Conservation (phyloP, 2,113 vertebrate species). For the Delphinapterus leucas region DNA sequence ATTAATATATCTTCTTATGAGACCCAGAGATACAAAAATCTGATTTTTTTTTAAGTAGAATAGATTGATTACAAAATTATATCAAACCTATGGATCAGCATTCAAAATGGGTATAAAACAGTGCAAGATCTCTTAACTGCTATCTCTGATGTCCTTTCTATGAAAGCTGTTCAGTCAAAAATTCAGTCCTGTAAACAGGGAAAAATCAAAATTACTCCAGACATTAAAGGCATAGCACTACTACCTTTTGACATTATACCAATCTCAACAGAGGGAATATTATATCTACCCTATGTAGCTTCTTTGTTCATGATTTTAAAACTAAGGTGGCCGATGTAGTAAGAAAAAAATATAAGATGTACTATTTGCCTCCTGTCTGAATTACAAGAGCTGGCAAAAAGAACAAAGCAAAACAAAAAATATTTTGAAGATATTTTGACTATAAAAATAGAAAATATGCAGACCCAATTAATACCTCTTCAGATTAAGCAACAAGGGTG, state of each 20-base stretch:
- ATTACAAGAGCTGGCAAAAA: background rate
- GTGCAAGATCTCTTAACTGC: background rate
- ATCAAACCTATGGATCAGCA: background rate
- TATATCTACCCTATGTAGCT: background rate
- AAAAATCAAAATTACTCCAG: background rate
- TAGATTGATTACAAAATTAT: background rate
- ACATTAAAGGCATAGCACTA: background rate
- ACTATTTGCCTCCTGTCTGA: background rate
- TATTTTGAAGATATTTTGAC: background rate
- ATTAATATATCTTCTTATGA: background rate
- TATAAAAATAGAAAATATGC: background rate
- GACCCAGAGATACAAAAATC: background rate
- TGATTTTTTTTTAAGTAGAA: background rate
- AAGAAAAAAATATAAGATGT: background rate
- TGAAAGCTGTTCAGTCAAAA: background rate
- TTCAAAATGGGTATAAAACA: background rate
- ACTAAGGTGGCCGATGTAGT: background rate
- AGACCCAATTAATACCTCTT: background rate
- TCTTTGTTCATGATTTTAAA: background rate
- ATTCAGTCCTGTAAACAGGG: background rate
- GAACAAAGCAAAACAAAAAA: background rate
- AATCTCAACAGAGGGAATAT: background rate
- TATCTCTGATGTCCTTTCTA: background rate
- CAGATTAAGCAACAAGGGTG: background rate
- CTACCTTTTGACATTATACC: background rate